Evolutionary conservation across 2,797 vertebrate species (phyloP), one percentile per base, ranked within the genome.

Genomic region (Gambelia wislizenii): DNA sequence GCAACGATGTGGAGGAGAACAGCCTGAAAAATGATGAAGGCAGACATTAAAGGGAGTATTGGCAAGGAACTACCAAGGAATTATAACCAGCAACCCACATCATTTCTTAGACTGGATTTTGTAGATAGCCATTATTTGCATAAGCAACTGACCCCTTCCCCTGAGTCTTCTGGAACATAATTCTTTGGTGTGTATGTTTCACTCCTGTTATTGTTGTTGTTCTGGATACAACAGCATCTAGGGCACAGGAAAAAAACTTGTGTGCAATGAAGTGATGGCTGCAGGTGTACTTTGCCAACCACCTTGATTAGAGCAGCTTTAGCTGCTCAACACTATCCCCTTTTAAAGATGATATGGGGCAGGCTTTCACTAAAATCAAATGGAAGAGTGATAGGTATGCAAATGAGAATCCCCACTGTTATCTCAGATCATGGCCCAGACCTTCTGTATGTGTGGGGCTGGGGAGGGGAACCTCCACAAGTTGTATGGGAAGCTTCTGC

Each of bases 1-100:
- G 97, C 85, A 99, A 95, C 81, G 98, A 98, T 4, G 98, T 98
- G 88, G 98, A 98, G 0, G 99, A 99, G 95, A 99, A 96, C 84
- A 99, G 95, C 99, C 99, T 99, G 96, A 1, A 94, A 94, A 92
- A 77, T 52, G 8, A 70, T 91, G 93, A 91, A 0, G 6, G 86
- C 56, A 90, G 61, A 44, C 1, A 36, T 95, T 89, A 96, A 56
- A 49, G 6, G 67, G 42, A 49, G 54, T 95, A 96, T 97, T 97
- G 97, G 97, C 95, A 98, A 98, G 25, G 33, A 97, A 91, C 6
- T 97, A 97, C 96, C 97, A 82, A 98, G 96, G 1, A 7, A 44
- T 13, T 70, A 67, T 9, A 8, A 67, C 18, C 52, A 59, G 25
- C 3, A 22, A 39, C 1, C 12, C 33, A 30, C 9, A 74, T 30